Evolutionary conservation across 2,797 vertebrate species (phyloP), one percentile per base, ranked within the genome.

Genomic region (Ceyx erithaca): DNA sequence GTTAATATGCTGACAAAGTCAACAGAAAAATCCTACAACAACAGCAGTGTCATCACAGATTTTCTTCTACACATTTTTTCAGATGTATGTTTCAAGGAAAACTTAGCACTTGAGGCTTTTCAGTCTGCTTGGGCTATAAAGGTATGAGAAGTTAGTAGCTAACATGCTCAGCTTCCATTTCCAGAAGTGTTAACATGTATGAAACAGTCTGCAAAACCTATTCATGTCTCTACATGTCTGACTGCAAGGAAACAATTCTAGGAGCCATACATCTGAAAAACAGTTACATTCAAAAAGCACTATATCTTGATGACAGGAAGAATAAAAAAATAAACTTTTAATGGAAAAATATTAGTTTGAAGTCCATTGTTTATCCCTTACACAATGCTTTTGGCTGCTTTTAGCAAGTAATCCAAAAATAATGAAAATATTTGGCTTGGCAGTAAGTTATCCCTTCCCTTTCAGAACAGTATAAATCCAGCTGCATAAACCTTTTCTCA

Each of bases 341-440:
- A 96, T 91, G 95, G 92, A 97, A 96, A 97, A 97, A 88, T 90
- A 94, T 71, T 90, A 92, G 85, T 49, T 91, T 96, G 85, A 94
- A 93, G 76, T 91, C 82, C 71, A 87, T 90, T 2, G 7, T 79
- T 93, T 81, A 80, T 95, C 86, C 82, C 89, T 96, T 82, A 94
- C 66, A 91, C 58, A 96, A 88, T 90, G 57, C 86, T 69, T 77
- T 91, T 87, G 89, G 80, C 89, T 88, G 66, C 33, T 89, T 93
- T 94, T 71, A 57, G 51, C 58, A 90, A 85, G 81, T 79, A 94
- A 93, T 90, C 81, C 8, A 96, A 94, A 96, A 96, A 95, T 83
- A 97, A 95, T 62, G 30, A 88, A 78, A 92, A n/a, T 76, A 73
- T 96, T 95, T 71, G 62, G 89, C 66, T 97, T 96, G 96, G 95